A percentile compares a stretch with the other conserved stretches of the same genome.
These are phyloP conservation scores for Hylia prasina DNA, from an alignment of 2,113 vertebrate genomes.

Conservation along the genomic window DNA sequence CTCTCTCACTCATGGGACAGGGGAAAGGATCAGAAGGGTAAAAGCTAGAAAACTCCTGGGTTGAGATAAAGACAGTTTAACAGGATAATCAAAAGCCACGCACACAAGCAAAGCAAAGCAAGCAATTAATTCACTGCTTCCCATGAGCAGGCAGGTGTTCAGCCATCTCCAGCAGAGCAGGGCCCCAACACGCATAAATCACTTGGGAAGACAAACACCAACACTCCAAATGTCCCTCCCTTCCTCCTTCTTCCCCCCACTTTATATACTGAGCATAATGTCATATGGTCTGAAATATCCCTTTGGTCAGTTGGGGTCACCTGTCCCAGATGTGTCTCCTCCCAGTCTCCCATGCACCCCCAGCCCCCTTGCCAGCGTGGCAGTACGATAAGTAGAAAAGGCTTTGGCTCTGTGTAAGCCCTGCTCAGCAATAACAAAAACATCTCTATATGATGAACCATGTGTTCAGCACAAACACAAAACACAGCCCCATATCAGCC, in stretches of 20 bases:
- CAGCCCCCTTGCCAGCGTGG: neutral
- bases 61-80: neutral
- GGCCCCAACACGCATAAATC: neutral
- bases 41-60: neutral
- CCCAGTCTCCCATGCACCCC: neutral
- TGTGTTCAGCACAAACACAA: neutral
- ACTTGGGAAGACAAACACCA: neutral
- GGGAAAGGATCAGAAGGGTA: neutral
- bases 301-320: neutral
- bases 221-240: neutral
- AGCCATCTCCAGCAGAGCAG: neutral
- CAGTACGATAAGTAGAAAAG: neutral
- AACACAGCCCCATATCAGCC: neutral
- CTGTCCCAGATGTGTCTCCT: neutral
- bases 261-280: neutral
- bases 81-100: neutral
- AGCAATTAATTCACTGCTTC: neutral
- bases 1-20: neutral
- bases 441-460: neutral
- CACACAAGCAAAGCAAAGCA: neutral
- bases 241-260: neutral
- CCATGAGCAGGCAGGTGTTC: neutral
- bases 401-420: neutral
- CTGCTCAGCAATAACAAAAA: neutral
- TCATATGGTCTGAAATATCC: neutral